Percentiles rank a stretch among this genome's conserved stretches.
phyloP scores from a whole-genome alignment of 2,888 invertebrate genomes.

The Xestia rhomboidea region DNA sequence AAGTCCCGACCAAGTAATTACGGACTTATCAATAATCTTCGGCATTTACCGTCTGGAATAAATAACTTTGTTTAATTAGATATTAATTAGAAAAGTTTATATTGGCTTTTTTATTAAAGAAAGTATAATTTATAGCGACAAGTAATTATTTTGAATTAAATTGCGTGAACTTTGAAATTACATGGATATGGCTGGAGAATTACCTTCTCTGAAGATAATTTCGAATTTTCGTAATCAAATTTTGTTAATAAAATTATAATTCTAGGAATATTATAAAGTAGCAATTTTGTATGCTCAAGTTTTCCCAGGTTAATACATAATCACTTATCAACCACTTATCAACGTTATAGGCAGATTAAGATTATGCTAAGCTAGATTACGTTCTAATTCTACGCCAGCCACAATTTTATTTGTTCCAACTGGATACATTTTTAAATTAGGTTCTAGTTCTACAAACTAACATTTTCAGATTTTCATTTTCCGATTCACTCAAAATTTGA shows the following conservation, averaged over 20 bases:
- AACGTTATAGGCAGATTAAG: background rate
- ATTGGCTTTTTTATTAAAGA: slow-evolving; percentile 43
- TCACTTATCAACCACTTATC: no score
- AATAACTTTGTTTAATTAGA: slow-evolving; percentile 51
- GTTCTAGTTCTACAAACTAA: background rate
- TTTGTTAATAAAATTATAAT: slow-evolving; percentile 22
- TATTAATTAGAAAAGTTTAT: slow-evolving; percentile 60
- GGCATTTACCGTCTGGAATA: slow-evolving; percentile 43
- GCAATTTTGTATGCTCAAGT: background rate
- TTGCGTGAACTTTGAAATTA: slow-evolving; percentile 27
- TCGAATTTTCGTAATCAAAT: background rate
- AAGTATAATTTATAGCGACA: slow-evolving; percentile 48
- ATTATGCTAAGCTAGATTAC: background rate
- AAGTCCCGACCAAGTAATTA: slow-evolving; percentile 46
- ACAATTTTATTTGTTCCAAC: background rate
- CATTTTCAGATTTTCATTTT: no score
- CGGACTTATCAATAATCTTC: slow-evolving; percentile 53
- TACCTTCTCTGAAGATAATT: slow-evolving; percentile 14
- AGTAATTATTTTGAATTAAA: slow-evolving; percentile 46
- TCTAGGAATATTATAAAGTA: background rate
- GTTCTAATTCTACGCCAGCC: background rate
- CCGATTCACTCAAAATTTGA: no score
- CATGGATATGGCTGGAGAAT: slow-evolving; percentile 5
- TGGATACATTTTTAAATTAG: background rate
- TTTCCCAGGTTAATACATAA: background rate